Base-by-base conservation (phyloP, 2,888 invertebrate species). In the Eurois occulta region DNA sequence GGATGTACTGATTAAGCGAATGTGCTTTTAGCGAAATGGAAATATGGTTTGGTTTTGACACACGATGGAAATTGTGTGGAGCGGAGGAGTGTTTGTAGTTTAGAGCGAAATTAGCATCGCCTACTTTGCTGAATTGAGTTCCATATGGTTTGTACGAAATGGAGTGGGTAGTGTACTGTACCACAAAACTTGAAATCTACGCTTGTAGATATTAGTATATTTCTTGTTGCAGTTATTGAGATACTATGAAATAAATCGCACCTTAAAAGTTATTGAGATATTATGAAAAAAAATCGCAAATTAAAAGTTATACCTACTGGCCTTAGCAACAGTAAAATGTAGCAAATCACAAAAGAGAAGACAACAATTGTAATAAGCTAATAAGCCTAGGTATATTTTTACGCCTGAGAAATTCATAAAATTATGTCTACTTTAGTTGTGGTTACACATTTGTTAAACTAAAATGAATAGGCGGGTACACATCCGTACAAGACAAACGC, bases 1-100 rank as follows among this genome's bases (percentile, higher is more conserved):
- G 75, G 71, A 78, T 73, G 76, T 58, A 66, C 73, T 73, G 66
- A 77, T 82, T 86, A 84, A 77, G 75, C 76, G 68, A 67, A 77
- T 78, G 73, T 75, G 83, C 73, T 70, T 78, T 84, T 70, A 73
- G 58, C 16, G 46, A 38, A 74, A 85, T 75, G 72, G 66, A 71
- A 83, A 83, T 76, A 68, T 73, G 62, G 52, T 74, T 62, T 75
- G 75, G 62, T 28, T 68, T 64, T 69, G 73, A 68, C 70, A 72
- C 21, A 41, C 41, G 60, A 52, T 66, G 72, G 35, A 46, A 83
- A 70, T 52, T 67, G 70, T 46, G 35, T 11, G 35, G 21, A 35
- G 62, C 21, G 35, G 35, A 13, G 24, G 11, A 38, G 28, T 43
- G 58, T 79, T 75, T 71, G 68, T 79, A 58, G 67, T 79, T 68